Base-by-base conservation (phyloP, 2,113 vertebrate species). In the Syngnathus floridae region DNA sequence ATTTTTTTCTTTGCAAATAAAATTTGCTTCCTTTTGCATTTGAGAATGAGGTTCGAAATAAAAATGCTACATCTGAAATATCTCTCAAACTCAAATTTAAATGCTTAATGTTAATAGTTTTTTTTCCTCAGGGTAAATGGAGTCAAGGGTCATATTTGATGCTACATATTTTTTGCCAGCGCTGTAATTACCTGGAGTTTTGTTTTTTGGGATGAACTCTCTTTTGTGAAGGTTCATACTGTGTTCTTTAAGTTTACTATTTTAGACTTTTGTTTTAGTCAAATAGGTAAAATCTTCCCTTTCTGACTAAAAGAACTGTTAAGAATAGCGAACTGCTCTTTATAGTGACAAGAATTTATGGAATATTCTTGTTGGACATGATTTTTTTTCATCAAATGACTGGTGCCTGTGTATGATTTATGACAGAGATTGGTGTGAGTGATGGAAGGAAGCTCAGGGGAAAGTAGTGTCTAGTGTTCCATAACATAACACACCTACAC, bases 381-480 rank as follows among this genome's bases (percentile, higher is more conserved):
- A 37, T 70, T 46, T 35, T 17, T 10, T 31, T 65, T 64, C 22
- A 45, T 66, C 37, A 17, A 31, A 31, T 31, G 26, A 31, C 26
- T 31, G 26, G 26, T 37, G 9, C 8, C 8, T 5, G 35, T 19
- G 56, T 58, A 37, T 58, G 35, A 58, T 58, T 58, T 58, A 58
- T 58, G 35, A 37, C 7, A 3, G 35, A 36, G 57, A 68, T 64
- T 67, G 6, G 13, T 62, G 26, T 26, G 36, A 51, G 7, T 56
- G 31, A 48, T 37, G 19, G 37, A 21, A 46, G 36, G 10, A 56
- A 31, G 51, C 37, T 60, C 58, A 21, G 54, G 55, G 62, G 38
- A 62, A 48, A 37, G 36, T 65, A 56, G 64, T 75, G 75, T 67
- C 73, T 58, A 64, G 31, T 52, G 38, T 45, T 52, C 36, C 19